Evolutionary conservation across 2,113 vertebrate genomes (phyloP), one percentile per base, ranked within the genome.

Genomic region (Typhlomys cinereus): DNA sequence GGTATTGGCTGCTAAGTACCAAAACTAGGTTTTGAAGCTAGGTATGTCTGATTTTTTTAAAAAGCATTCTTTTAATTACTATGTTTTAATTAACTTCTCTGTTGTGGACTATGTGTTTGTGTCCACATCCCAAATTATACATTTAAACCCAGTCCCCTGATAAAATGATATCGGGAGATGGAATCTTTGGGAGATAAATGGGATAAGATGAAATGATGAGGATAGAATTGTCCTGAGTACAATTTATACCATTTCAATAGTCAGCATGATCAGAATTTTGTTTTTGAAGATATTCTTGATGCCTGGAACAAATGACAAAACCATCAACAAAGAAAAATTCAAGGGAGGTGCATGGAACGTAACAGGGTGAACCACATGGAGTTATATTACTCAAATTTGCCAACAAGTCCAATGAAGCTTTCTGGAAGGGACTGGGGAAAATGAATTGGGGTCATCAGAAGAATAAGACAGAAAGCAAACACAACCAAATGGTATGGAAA

Each of bases 1-100:
- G n/a, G n/a, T n/a, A n/a, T n/a, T n/a, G 34, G n/a, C 15, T 64
- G 64, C 25, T 17, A 70, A 75, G 48, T 23, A n/a, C 76, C 29
- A 52, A 89, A 82, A 25, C 36, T 39, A n/a, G 11, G 10, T 88
- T 82, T 91, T 78, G 59, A 74, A 86, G 74, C 48, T 74, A 78
- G 44, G 34, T 82, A 34, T 36, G 21, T 64, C 50, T 23, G 39
- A n/a, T 84, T 78, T n/a, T n/a, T n/a, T 46, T 69, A 57, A 91
- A 88, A 59, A 71, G 5, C 17, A 67, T n/a, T 76, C 0, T 52
- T 92, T 67, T 84, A 44, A 48, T 64, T n/a, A 75, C 9, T 66
- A 5, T 67, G 3, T 48, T 90, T 52, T 81, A 41, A 34, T n/a
- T 74, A 90, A 80, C 25, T 7, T 90, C 48, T 66, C 66, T 92